These are phyloP conservation scores for Aelia acuminata DNA, from an alignment of 2,888 invertebrate genomes.

Conservation along the genomic window DNA sequence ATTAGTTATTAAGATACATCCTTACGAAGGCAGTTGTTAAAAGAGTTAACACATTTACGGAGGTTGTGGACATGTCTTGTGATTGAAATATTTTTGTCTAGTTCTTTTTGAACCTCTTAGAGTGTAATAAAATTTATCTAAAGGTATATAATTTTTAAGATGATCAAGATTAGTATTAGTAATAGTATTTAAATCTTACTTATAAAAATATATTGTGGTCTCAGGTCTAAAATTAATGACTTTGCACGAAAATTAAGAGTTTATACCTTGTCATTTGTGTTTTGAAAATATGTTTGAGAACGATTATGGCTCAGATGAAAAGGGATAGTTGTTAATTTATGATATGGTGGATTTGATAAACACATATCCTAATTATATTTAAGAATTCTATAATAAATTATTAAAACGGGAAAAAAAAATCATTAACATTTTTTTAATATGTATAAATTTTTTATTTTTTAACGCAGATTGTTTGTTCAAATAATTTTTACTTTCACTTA, in stretches of 20 bases:
- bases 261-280: neutral
- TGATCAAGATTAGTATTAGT: neutral
- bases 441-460: too few relatives aligned
- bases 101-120: neutral
- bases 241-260: neutral
- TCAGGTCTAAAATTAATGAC: neutral
- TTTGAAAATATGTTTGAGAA: neutral
- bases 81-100: neutral
- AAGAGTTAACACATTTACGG: neutral
- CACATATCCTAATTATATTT: neutral
- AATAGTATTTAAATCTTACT: neutral
- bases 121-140: neutral
- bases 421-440: neutral
- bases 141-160: conserved; percentile 1
- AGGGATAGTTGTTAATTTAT: neutral
- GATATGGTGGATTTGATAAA: neutral
- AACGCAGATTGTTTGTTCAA: too few relatives aligned
- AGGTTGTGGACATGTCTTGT: conserved; percentile 24
- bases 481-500: too few relatives aligned
- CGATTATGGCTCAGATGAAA: neutral
- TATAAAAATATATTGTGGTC: conserved; percentile 8
- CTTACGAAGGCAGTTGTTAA: neutral
- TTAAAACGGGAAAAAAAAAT: neutral
- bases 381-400: neutral
- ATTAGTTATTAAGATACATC: neutral